These are phyloP conservation scores for Bombus sylvicola DNA, from an alignment of 1,140 invertebrate genomes.

Conservation along the genomic window DNA sequence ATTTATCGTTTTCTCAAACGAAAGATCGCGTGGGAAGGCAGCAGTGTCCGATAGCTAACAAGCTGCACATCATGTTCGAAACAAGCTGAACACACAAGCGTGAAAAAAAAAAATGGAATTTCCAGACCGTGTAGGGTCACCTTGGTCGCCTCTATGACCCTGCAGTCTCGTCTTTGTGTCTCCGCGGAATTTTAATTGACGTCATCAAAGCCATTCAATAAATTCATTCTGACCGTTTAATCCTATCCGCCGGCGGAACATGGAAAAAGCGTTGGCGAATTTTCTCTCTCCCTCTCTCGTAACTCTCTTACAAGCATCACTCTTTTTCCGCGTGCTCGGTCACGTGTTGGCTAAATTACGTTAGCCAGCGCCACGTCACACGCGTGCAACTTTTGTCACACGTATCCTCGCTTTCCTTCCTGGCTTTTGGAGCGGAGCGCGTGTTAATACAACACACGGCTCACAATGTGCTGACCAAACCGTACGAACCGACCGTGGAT, in stretches of 20 bases:
- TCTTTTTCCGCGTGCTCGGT: conserved; percentile 9
- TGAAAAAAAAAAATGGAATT: background rate
- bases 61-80: background rate
- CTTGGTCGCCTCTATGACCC: background rate
- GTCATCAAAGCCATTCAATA: conserved; percentile 10
- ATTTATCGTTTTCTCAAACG: background rate
- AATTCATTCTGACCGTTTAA: conserved; percentile 25
- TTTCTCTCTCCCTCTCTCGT: too few species aligned
- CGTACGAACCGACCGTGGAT: background rate
- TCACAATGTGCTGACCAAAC: conserved; percentile 32
- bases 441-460: conserved; percentile 32
- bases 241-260: background rate
- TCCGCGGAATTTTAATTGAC: conserved; percentile 1
- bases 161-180: background rate
- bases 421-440: background rate
- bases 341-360: conserved; percentile 10
- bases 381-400: conserved; percentile 31
- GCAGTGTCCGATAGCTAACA: too few species aligned
- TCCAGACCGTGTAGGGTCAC: background rate
- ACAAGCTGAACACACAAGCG: too few species aligned
- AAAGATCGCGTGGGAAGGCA: background rate
- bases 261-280: background rate
- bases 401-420: conserved; percentile 17
- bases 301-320: background rate
- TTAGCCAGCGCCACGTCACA: background rate